phyloP scores from a whole-genome alignment of 2,113 vertebrate genomes.

The Phocoena sinus region DNA sequence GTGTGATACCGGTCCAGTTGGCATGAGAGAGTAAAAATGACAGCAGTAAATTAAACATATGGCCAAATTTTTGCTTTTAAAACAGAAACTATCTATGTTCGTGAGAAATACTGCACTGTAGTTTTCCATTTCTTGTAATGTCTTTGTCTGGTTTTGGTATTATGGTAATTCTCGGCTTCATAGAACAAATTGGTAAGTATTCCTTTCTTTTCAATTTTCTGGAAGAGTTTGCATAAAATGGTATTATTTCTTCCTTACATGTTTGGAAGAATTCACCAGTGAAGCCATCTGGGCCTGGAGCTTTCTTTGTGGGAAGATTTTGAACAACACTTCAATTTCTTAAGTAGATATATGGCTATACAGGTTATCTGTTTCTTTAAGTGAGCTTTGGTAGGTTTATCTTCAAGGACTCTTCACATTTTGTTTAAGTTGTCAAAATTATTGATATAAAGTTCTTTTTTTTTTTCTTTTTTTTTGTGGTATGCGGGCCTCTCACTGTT shows the following conservation, averaged over 20 bases:
- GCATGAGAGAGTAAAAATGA: neutral
- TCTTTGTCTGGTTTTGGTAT: neutral
- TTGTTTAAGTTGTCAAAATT: neutral
- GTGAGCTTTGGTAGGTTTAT: neutral
- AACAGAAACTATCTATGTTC: neutral
- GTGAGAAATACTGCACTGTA: neutral
- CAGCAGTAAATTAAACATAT: neutral
- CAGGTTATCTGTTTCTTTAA: neutral
- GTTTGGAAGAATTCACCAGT: neutral
- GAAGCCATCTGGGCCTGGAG: neutral
- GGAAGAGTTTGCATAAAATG: neutral
- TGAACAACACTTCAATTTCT: neutral
- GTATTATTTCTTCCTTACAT: neutral
- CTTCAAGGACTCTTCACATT: neutral
- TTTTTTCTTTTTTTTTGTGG: too few species aligned
- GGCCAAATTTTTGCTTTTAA: neutral
- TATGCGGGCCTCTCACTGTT: too few species aligned
- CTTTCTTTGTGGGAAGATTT: neutral
- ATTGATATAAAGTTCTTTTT: slow-evolving; percentile 8
- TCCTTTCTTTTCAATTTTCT: neutral
- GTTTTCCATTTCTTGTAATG: neutral
- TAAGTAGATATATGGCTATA: neutral
- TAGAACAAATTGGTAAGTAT: neutral
- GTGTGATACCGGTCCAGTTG: neutral
- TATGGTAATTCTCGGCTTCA: neutral